phyloP scores from a whole-genome alignment of 1,140 invertebrate species.

The Bombyx mandarina region DNA sequence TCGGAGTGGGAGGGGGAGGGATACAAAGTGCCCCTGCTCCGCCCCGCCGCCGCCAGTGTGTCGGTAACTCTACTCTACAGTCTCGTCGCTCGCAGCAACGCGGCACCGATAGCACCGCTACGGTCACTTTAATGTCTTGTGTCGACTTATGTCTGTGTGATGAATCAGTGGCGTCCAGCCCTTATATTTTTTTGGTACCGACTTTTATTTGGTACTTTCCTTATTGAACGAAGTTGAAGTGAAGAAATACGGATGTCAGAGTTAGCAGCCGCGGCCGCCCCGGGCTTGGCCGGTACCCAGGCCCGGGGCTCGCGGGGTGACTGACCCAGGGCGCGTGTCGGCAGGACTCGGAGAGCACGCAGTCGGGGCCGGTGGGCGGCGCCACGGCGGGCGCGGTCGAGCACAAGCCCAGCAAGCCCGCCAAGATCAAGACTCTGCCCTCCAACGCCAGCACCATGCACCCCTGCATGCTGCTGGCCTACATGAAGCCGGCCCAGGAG shows the following conservation, averaged over 20 bases:
- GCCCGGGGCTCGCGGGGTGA: slow-evolving; percentile 1
- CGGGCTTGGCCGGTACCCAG: not conserved
- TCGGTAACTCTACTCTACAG: too few relatives aligned
- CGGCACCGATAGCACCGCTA: too few relatives aligned
- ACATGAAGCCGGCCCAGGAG: slow-evolving; percentile 78
- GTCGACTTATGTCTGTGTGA: too few relatives aligned
- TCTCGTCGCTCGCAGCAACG: too few relatives aligned
- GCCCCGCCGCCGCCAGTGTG: slow-evolving; percentile 32
- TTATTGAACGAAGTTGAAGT: too few relatives aligned
- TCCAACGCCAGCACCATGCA: slow-evolving; percentile 75
- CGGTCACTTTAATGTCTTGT: too few relatives aligned
- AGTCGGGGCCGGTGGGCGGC: slow-evolving; percentile 4
- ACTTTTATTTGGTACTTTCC: too few relatives aligned
- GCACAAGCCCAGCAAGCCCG: slow-evolving; percentile 1
- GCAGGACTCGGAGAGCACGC: slow-evolving; percentile 5
- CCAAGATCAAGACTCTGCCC: slow-evolving; percentile 52
- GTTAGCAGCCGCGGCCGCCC: not conserved
- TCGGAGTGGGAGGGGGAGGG: slow-evolving; percentile 82
- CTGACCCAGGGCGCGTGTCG: not conserved
- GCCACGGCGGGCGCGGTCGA: slow-evolving; percentile 4
- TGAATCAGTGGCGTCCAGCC: too few relatives aligned
- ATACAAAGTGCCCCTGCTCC: slow-evolving; percentile 74
- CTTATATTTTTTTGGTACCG: too few relatives aligned
- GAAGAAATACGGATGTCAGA: too few relatives aligned
- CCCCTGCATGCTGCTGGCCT: slow-evolving; percentile 80